phyloP scores from a whole-genome alignment of 2,888 invertebrate genomes.

The Athetis lepigone region DNA sequence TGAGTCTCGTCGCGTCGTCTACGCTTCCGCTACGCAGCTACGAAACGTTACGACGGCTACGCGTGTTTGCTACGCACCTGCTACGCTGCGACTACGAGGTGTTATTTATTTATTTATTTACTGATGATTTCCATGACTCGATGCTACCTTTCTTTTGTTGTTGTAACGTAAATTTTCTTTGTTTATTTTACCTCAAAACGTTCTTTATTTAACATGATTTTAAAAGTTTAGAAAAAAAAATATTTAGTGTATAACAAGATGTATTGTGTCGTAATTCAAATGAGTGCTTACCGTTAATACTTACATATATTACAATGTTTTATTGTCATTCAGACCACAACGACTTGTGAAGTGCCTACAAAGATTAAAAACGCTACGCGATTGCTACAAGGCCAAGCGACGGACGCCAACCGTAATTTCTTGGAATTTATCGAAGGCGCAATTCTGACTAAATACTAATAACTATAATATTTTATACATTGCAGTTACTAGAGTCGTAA shows the following conservation, averaged over 20 bases:
- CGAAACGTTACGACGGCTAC: background rate
- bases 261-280: too few species aligned
- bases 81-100: background rate
- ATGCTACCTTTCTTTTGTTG: background rate
- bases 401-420: slow-evolving; percentile 50
- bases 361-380: slow-evolving; percentile 43
- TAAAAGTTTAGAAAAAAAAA: background rate
- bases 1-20: background rate
- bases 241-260: too few species aligned
- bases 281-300: background rate
- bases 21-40: background rate
- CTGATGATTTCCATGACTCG: background rate
- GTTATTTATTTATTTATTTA: too few species aligned
- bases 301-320: background rate
- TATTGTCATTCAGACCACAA: slow-evolving; percentile 28
- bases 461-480: slow-evolving; percentile 6
- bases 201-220: slow-evolving; percentile 1
- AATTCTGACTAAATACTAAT: slow-evolving; percentile 28
- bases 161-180: background rate
- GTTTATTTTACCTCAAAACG: slow-evolving; percentile 1
- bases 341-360: slow-evolving; percentile 18
- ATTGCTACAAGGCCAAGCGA: slow-evolving; percentile 59
- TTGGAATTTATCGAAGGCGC: slow-evolving; percentile 59
- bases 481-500: slow-evolving; percentile 13
- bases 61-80: background rate